Base-by-base conservation (phyloP, 2,888 invertebrate genomes). In the Dynastes tityus region DNA sequence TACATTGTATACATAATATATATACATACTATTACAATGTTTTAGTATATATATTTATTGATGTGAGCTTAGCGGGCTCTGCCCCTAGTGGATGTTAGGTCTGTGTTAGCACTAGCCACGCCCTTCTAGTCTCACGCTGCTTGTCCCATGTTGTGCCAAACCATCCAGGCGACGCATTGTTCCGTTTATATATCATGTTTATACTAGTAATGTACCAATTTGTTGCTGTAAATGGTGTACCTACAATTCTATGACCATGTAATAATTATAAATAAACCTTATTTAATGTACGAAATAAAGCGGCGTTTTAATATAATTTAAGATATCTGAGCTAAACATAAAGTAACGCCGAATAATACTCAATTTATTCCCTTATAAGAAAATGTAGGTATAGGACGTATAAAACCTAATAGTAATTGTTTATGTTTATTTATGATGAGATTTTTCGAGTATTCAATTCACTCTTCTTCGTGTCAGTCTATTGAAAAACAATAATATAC, bases 171-270 rank as follows among this genome's bases (percentile, higher is more conserved):
- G 74, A 79, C 74, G 79, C 79, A 77, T 79, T 77, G 79, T 79
- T 79, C 77, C 77, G 80, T 83, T 82, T 68, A 68, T 82, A 86
- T 83, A 84, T 87, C 86, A 87, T 88, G 85, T 87, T 87, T 88
- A 86, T 88, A 88, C 87, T 88, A 87, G 88, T 86, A 86, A 86
- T 87, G 87, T 84, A 85, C 84, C 80, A 81, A 81, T 83, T 82
- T 85, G 84, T 85, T 88, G 87, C 86, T 87, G 86, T 87, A 87
- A 86, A 87, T 88, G 88, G 86, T 87, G 87, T 88, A 88, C 75
- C 78, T 80, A 87, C 87, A 87, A 88, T 87, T 88, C 88, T 87
- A 87, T 87, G 87, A 88, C 85, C 84, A 85, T 87, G 87, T 87
- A 87, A 85, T 87, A 86, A 87, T 85, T 85, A 85, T 85, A 85